A percentile compares a stretch with the other conserved stretches of the same genome.
These are phyloP conservation scores for Macroglossus sobrinus DNA, from an alignment of 2,113 vertebrate species.

Conservation along the genomic window DNA sequence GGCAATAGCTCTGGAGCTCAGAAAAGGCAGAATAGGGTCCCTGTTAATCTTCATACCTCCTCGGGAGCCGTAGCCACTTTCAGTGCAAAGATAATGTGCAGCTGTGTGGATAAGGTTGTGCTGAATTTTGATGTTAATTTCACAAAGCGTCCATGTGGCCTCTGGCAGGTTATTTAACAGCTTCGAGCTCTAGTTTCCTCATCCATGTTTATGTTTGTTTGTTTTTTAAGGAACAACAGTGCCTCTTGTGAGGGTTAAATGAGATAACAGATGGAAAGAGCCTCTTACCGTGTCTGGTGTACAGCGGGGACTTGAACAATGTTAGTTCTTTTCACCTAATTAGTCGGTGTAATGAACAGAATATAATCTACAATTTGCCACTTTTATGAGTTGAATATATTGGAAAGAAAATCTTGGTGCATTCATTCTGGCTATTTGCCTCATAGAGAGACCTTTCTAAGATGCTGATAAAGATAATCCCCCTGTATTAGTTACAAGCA, in stretches of 20 bases:
- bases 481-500: not conserved
- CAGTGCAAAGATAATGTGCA: not conserved
- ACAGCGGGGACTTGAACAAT: not conserved
- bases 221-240: not conserved
- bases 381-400: constrained; percentile 3
- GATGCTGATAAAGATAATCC: not conserved
- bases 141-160: not conserved
- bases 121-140: not conserved
- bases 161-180: not conserved
- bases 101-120: not conserved
- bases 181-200: not conserved
- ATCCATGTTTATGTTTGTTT: not conserved
- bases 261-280: not conserved
- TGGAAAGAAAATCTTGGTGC: not conserved
- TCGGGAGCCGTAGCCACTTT: not conserved
- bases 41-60: not conserved
- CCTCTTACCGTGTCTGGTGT: not conserved
- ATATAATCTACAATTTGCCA: not conserved
- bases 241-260: not conserved
- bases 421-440: not conserved
- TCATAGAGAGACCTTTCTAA: not conserved
- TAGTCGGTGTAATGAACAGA: constrained; percentile 5
- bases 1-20: not conserved
- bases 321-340: not conserved
- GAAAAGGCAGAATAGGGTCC: not conserved